Evolutionary conservation across 2,797 vertebrate species (phyloP), one percentile per base, ranked within the genome.

Genomic region (Anguilla anguilla): DNA sequence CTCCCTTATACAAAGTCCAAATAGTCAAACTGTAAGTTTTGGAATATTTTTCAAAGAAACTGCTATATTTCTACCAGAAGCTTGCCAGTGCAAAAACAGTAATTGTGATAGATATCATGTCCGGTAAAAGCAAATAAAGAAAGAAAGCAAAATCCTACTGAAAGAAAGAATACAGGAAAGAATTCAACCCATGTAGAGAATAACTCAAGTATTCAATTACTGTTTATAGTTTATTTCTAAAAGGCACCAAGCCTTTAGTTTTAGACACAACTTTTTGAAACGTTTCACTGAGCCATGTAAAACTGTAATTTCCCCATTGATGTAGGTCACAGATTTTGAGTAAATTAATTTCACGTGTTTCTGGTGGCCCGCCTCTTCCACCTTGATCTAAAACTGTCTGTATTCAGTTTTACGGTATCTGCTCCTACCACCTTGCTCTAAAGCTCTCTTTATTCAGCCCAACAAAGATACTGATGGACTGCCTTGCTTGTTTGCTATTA

Each of bases 401-500:
- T 87, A 86, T 87, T 57, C 79, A 57, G 87, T 77, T 91, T 89
- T 83, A 61, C 67, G 69, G 86, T 85, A 86, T 85, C 88, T 72
- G 85, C 87, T 85, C 88, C 86, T 83, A 88, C 83, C 86, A 89
- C 91, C 67, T 90, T 69, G 43, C 82, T 57, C 77, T 86, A 82
- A 83, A 88, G 69, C 49, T 85, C 67, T 89, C 86, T 89, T 85
- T 87, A 86, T 87, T 69, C 85, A 69, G 88, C 83, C 91, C 89
- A 84, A 74, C 77, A 67, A 85, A 88, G 90, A 89, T 89, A 72
- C 86, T 82, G n/a, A 89, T 72, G 46, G 84, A 89, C 86, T 43
- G 57, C 89, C 87, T 90, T 89, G 90, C 91, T 88, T 92, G 89
- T 92, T 93, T 91, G 89, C 88, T 92, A 91, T 96, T 93, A 93